Evolutionary conservation across 2,888 invertebrate species (phyloP), one percentile per base, ranked within the genome.

Genomic region (Eurytoma californica): DNA sequence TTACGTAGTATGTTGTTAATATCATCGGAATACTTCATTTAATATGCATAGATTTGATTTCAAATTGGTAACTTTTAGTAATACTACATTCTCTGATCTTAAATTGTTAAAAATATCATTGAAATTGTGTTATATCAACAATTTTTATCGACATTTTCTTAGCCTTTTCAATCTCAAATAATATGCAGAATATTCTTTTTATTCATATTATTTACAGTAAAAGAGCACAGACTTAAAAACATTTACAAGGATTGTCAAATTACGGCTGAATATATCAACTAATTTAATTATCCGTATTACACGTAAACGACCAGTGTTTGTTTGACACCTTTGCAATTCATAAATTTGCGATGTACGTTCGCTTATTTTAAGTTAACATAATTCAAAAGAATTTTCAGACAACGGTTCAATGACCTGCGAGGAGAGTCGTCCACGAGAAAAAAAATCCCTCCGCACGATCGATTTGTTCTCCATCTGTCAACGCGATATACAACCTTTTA

Each of bases 161-260:
- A 39, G 78, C 49, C 72, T 78, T 72, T 75, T 68, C 53, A 72
- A 80, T 72, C 61, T 81, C 76, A 81, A 79, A 79, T 79, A 65
- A 76, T 68, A 70, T 61, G 61, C 55, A 68, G 72, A 69, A 61
- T 76, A 79, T 67, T 53, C n/a, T 58, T 57, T 51, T 68, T 80
- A 68, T 76, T 66, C 67, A 74, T 78, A 74, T 51, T 80, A 81
- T 81, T 81, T 81, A 81, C 81, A 81, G 70, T 81, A 79, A 79
- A 77, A 79, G 60, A 81, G 72, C 77, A 70, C 77, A 81, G 79
- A 79, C 73, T 79, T 75, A 63, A 81, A 81, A 77, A 81, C 79
- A 79, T 79, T 73, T 79, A 81, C 81, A 81, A 76, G 81, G 81
- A 81, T 81, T 81, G 81, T 81, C 81, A 81, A 77, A 79, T 79